Evolutionary conservation across 2,113 vertebrate genomes (phyloP).

Genomic region (Phaetusa simplex): DNA sequence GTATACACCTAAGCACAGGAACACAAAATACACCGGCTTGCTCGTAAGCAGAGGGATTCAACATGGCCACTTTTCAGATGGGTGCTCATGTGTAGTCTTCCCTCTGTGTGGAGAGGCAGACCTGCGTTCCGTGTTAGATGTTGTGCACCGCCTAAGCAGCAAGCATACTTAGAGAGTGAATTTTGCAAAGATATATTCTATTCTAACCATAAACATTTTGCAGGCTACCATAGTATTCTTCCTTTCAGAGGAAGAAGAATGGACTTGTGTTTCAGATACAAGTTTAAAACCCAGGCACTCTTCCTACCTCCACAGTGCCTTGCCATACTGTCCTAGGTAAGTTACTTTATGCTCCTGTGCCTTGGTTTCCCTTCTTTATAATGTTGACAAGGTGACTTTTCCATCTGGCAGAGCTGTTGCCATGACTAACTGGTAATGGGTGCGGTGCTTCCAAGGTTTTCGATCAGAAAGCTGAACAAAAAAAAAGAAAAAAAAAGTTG

Average conservation of each 20-base stretch:
- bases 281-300: background rate
- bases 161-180: background rate
- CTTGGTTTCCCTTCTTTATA: background rate
- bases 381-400: background rate
- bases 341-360: background rate
- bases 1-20: background rate
- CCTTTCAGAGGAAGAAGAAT: background rate
- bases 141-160: background rate
- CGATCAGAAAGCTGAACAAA: background rate
- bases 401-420: background rate
- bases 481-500: background rate
- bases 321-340: background rate
- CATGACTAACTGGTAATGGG: background rate
- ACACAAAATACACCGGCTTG: background rate
- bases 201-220: background rate
- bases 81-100: background rate
- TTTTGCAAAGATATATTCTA: background rate
- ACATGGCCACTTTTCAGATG: background rate
- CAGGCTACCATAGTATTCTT: background rate
- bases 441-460: background rate
- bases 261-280: background rate
- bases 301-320: background rate
- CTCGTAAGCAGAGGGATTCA: background rate
- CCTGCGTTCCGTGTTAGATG: fast-evolving
- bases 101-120: background rate